Evolutionary conservation across 1,140 invertebrate genomes (phyloP).

Genomic region (Choristoneura fumiferana): DNA sequence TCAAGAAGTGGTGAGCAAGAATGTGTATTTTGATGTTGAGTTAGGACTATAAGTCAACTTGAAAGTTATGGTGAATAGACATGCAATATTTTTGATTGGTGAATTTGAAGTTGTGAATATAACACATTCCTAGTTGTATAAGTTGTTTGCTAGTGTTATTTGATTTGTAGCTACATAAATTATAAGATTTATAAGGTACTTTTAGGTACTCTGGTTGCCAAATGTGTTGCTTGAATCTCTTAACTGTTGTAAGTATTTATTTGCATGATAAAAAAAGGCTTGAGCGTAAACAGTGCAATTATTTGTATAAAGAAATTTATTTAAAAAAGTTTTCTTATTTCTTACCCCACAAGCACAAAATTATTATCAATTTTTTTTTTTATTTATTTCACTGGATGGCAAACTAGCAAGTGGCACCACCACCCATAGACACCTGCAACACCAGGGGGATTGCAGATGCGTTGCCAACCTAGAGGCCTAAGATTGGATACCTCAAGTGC

Average conservation of each 20-base stretch:
- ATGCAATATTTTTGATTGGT: constrained; percentile 17
- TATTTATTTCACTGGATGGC: no score
- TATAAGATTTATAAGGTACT: constrained; percentile 48
- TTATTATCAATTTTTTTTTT: no score
- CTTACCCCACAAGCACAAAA: background rate
- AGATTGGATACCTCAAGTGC: no score
- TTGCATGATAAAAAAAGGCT: constrained; percentile 65
- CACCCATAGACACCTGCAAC: no score
- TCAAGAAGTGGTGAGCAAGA: no score
- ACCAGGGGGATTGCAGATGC: no score
- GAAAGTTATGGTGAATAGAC: background rate
- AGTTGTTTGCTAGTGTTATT: constrained; percentile 11
- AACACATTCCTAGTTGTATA: background rate
- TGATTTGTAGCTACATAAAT: constrained; percentile 36
- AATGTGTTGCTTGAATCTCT: constrained; percentile 73
- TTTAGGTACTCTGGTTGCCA: constrained; percentile 70
- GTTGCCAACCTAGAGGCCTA: no score
- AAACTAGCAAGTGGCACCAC: no score
- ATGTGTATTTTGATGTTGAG: background rate
- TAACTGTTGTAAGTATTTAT: constrained; percentile 64
- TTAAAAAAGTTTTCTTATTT: constrained; percentile 26
- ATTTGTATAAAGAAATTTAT: constrained; percentile 45
- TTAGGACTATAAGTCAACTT: constrained; percentile 1
- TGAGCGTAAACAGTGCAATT: constrained; percentile 71
- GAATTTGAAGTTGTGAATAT: constrained; percentile 13